Base-by-base conservation (phyloP, 2,888 invertebrate genomes). In the Julus scandinavius region DNA sequence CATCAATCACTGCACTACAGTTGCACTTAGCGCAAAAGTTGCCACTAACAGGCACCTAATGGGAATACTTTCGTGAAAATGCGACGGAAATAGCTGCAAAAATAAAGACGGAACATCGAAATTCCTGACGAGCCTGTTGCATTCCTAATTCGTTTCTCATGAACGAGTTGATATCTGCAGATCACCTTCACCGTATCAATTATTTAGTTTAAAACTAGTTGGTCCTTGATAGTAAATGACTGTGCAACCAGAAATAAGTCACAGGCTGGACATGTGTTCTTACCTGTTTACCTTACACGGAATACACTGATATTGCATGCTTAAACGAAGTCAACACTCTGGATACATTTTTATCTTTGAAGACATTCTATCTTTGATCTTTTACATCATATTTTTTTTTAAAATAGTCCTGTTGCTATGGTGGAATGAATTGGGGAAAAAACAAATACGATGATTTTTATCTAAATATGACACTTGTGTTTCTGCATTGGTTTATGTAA, bases 1-100 rank as follows among this genome's bases (percentile, higher is more conserved):
- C 72, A 72, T 72, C 72, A 72, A 72, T 72, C 72, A 72, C 72
- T 72, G 72, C n/a, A 72, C 72, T 72, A 29, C 72, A 72, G 72
- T 72, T 72, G 72, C 72, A 29, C 72, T 72, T 72, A 72, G 72
- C 72, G 72, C 72, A 72, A 72, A 72, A 72, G 72, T 72, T 72
- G 72, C 72, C 72, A 72, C 72, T 72, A 72, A 72, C 72, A 72
- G 72, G 29, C 72, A 9, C 29, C 72, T 72, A 72, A 72, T 72
- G 72, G 72, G 72, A 72, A 72, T 72, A 72, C 72, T 72, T 72
- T 72, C 72, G 20, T 29, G 72, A 72, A 72, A 72, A 72, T 29
- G 7, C n/a, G 72, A 72, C 72, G 9, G 72, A 72, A 72, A 72
- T 72, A 72, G 72, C 20, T 9, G 72, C 72, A 9, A 20, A 29